These are phyloP conservation scores for honey bee (Apis mellifera) DNA, from an alignment of 1,140 invertebrate genomes.

Conservation along the genomic window DNA sequence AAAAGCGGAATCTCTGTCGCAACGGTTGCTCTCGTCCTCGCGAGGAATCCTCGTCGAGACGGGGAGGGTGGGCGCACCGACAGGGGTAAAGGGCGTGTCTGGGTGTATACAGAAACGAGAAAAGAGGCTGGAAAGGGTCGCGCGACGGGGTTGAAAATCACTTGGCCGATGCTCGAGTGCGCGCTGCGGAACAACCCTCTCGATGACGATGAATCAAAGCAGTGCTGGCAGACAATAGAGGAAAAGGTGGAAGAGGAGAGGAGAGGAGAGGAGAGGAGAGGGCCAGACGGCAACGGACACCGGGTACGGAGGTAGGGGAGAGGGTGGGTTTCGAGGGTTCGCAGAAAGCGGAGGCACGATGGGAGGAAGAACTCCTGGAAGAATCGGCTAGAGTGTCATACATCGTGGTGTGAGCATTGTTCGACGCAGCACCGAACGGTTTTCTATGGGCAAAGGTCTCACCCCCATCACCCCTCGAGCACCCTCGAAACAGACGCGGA, in stretches of 20 bases:
- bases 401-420: conserved; percentile 52
- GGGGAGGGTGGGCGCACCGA: neutral
- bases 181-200: conserved; percentile 64
- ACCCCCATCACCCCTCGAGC: conserved; percentile 5
- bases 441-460: conserved; percentile 43
- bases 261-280: neutral
- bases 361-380: conserved; percentile 45
- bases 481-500: conserved; percentile 31
- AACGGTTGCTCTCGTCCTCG: neutral
- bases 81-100: conserved; percentile 12
- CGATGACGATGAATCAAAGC: conserved; percentile 76
- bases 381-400: conserved; percentile 51
- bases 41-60: neutral
- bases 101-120: conserved; percentile 44
- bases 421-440: conserved; percentile 30
- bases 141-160: conserved; percentile 70
- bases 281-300: conserved; percentile 24
- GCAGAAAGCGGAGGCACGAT: conserved; percentile 15
- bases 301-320: no score
- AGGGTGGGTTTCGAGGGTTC: conserved; percentile 33
- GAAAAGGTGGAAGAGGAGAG: neutral
- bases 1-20: neutral
- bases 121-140: conserved; percentile 55
- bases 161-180: conserved; percentile 67
- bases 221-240: conserved; percentile 64